Conservation (phyloP, 2,797 vertebrate genomes). For the Ctenopoma multispine region DNA sequence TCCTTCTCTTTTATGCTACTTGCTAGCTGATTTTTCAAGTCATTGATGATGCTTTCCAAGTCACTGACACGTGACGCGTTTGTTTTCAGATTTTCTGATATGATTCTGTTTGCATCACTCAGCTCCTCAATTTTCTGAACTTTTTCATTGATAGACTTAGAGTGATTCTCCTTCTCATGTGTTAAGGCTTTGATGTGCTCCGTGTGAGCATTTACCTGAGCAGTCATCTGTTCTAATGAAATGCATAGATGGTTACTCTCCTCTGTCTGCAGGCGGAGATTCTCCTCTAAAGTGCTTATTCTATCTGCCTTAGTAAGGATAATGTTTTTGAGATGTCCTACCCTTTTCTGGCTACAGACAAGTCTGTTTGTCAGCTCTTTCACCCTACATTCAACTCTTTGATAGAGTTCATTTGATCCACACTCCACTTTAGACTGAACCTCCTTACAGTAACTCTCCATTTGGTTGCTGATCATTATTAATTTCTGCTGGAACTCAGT, state of each 20-base stretch:
- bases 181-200: conserved; percentile 88
- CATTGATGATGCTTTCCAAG: conserved; percentile 83
- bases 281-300: conserved; percentile 88
- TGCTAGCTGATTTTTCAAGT: conserved; percentile 87
- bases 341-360: conserved; percentile 78
- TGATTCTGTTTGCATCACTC: conserved; percentile 85
- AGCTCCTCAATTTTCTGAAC: conserved; percentile 88
- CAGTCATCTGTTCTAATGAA: conserved; percentile 85
- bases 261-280: conserved; percentile 81
- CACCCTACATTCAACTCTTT: conserved; percentile 82
- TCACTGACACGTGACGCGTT: conserved; percentile 83
- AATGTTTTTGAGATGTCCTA: conserved; percentile 81
- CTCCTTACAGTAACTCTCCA: conserved; percentile 82
- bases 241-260: conserved; percentile 84
- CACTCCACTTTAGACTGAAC: conserved; percentile 81
- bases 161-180: conserved; percentile 86
- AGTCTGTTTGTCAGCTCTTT: conserved; percentile 80
- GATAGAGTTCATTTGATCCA: conserved; percentile 83
- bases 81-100: conserved; percentile 86
- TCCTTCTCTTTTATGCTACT: conserved; percentile 88
- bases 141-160: conserved; percentile 87
- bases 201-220: conserved; percentile 88
- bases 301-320: conserved; percentile 78
- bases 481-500: conserved; percentile 80
- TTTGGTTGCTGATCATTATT: conserved; percentile 74